Base-by-base conservation (phyloP, 2,797 vertebrate genomes). In the Danio jaintianensis region DNA sequence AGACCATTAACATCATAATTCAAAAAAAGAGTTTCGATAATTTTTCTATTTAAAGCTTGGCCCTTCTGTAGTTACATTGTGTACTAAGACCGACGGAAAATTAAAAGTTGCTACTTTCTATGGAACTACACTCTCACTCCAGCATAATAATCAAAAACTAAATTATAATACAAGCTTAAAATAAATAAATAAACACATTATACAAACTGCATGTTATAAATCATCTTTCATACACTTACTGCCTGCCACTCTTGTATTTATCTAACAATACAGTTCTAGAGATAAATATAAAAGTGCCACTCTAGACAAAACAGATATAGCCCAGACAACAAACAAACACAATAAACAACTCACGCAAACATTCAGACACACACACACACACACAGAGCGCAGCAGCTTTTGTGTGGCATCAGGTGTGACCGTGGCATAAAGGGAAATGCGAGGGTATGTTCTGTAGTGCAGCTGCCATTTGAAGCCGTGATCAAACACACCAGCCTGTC, bases 401-500 rank as follows among this genome's bases (percentile, higher is more conserved):
- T 75, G 53, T 66, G 62, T 73, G 43, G 55, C 45, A 69, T 84
- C 61, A 82, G 63, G 72, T 75, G 67, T 80, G 73, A 68, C n/a
- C 13, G 7, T 29, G 59, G 73, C 63, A 80, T 72, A 73, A 75
- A 76, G 15, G 47, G 22, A 38, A 69, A 81, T 62, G 36, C 56
- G 52, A 71, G 78, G 56, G 58, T 78, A 75, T 61, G 78, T 84
- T 86, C 82, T 80, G 77, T 78, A 80, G 69, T 84, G 83, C 77
- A 80, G 82, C 77, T 82, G 79, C 77, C 67, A 68, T 69, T 68
- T 82, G 53, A 80, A 75, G 56, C 66, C 63, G 13, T 74, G 83
- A 84, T 86, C 78, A 86, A 82, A 82, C 80, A 82, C 77, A 78
- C 58, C 42, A 74, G 69, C 58, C 78, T n/a, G 74, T 75, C 80